phyloP scores from a whole-genome alignment of 2,113 vertebrate species.

The Tringa solitaria region DNA sequence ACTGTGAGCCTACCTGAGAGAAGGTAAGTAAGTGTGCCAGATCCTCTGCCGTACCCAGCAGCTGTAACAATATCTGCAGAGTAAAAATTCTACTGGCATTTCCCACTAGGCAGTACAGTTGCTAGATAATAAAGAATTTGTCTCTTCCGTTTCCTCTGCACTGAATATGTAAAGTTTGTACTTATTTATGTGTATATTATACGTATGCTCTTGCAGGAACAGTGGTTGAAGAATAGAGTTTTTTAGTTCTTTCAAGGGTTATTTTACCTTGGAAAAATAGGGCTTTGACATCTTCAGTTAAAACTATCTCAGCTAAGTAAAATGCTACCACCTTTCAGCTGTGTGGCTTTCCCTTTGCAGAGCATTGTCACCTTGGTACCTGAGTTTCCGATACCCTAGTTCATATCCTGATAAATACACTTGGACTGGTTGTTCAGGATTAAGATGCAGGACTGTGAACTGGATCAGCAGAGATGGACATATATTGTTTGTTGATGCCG shows the following conservation, averaged over 20 bases:
- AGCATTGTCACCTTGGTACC: neutral
- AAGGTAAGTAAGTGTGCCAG: neutral
- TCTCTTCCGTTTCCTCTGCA: neutral
- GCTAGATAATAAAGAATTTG: neutral
- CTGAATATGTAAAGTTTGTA: neutral
- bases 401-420: neutral
- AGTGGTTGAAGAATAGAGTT: neutral
- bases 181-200: neutral
- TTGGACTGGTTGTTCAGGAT: neutral
- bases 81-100: neutral
- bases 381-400: neutral
- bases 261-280: neutral
- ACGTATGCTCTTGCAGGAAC: neutral
- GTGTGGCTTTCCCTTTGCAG: neutral
- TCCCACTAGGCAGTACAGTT: neutral
- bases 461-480: neutral
- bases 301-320: neutral
- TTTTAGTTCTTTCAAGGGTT: neutral
- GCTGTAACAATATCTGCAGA: neutral
- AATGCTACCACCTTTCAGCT: neutral
- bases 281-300: neutral
- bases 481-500: neutral
- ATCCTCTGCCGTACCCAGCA: neutral
- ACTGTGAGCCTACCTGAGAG: neutral
- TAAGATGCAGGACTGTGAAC: neutral